A percentile compares a stretch with the other conserved stretches of the same genome.
phyloP scores from a whole-genome alignment of 2,797 vertebrate genomes.

The Neosilurus mollespiculum region DNA sequence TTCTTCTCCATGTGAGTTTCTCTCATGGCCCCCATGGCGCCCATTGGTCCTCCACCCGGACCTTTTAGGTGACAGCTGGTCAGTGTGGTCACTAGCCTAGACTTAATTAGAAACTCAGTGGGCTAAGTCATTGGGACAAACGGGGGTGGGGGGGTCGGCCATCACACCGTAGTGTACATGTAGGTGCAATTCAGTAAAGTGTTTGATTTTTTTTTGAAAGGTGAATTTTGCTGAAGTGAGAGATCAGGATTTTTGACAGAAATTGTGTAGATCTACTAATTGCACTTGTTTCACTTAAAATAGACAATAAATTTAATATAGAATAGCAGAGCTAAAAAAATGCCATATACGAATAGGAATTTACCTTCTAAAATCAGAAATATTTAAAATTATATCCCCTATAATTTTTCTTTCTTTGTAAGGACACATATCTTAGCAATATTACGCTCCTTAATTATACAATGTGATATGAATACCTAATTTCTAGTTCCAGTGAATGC shows the following conservation, averaged over 20 bases:
- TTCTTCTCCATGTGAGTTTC: constrained; percentile 52
- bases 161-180: constrained; percentile 19
- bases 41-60: constrained; percentile 55
- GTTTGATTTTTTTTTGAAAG: not conserved
- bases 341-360: not conserved
- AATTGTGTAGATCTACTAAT: not conserved
- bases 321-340: not conserved
- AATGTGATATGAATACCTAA: not conserved
- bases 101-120: constrained; percentile 56
- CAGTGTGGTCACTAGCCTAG: constrained; percentile 63
- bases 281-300: not conserved
- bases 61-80: constrained; percentile 73
- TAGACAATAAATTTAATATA: not conserved
- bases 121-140: constrained; percentile 33
- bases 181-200: constrained; percentile 7
- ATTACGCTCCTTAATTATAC: not conserved
- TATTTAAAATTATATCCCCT: no score
- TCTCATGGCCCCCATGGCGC: constrained; percentile 55
- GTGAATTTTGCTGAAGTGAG: not conserved
- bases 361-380: not conserved
- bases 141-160: not conserved
- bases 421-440: not conserved
- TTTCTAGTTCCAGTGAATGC: not conserved
- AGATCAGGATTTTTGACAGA: not conserved
- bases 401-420: not conserved